phyloP scores from a whole-genome alignment of 2,888 invertebrate genomes.

The Dyspetes luteomarginatus region DNA sequence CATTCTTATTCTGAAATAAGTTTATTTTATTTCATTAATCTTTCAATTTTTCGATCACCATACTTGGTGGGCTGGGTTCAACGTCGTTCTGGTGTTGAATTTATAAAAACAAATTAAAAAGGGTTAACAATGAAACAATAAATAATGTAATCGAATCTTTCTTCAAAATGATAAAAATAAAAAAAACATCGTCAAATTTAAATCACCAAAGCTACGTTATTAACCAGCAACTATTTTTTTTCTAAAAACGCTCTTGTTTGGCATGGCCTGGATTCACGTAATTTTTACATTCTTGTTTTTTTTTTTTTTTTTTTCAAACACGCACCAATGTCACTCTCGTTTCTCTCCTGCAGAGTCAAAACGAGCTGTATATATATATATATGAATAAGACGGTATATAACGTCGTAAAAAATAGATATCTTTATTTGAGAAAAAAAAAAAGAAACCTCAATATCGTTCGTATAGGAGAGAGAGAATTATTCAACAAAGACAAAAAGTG shows the following conservation, averaged over 20 bases:
- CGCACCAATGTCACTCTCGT: conserved; percentile 74
- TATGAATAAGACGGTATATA: not conserved
- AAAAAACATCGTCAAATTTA: not conserved
- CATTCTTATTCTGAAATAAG: not conserved
- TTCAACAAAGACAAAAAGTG: conserved; percentile 6
- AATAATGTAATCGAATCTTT: not conserved
- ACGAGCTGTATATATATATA: not conserved
- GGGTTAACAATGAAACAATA: not conserved
- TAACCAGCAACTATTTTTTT: conserved; percentile 35
- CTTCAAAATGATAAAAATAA: not conserved
- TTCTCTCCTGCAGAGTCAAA: conserved; percentile 62
- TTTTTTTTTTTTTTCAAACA: conserved; percentile 65
- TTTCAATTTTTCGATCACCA: conserved; percentile 28
- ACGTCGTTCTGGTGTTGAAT: conserved; percentile 62
- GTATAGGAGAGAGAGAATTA: not conserved
- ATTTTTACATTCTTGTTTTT: conserved; percentile 58
- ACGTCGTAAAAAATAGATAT: not conserved
- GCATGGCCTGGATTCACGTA: conserved; percentile 81
- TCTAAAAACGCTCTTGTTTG: conserved; percentile 73
- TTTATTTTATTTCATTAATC: conserved; percentile 51
- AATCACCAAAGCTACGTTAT: conserved; percentile 68
- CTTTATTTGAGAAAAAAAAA: conserved; percentile 28
- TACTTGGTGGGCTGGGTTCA: conserved; percentile 41
- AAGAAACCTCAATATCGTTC: conserved; percentile 21
- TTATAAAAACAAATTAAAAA: too few species aligned